Conservation (phyloP, 2,113 vertebrate genomes). For the Apaloderma vittatum region DNA sequence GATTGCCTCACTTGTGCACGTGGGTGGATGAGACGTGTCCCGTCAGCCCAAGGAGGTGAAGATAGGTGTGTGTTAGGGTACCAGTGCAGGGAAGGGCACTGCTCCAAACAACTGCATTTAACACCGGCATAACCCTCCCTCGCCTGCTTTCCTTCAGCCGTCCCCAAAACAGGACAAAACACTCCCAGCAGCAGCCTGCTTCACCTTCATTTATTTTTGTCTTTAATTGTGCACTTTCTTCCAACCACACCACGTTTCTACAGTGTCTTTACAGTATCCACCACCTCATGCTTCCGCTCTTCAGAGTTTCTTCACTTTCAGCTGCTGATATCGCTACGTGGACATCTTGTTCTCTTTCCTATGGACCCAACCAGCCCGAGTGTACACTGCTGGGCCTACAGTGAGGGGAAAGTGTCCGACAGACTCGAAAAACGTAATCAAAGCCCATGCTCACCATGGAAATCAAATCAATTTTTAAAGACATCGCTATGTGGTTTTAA, state of each 20-base stretch:
- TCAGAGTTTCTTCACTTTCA: neutral
- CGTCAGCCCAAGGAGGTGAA: neutral
- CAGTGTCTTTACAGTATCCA: neutral
- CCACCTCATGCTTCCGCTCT: neutral
- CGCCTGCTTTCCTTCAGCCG: neutral
- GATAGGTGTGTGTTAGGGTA: too few relatives aligned
- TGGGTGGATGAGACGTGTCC: fast-evolving
- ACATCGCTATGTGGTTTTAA: constrained; percentile 11
- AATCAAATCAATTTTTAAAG: neutral
- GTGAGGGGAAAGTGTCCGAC: neutral
- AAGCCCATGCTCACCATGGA: neutral
- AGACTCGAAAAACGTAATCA: neutral
- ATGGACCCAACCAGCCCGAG: neutral
- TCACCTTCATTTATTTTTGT: constrained; percentile 62
- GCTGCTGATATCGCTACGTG: neutral
- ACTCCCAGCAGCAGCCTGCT: neutral
- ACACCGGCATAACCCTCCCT: too few relatives aligned
- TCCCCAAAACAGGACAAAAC: neutral
- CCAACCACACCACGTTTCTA: constrained; percentile 9
- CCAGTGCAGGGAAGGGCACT: fast-evolving
- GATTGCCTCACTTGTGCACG: neutral
- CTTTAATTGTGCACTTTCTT: constrained; percentile 34
- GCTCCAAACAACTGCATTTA: fast-evolving
- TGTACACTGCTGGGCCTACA: neutral
- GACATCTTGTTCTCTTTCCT: neutral